Evolutionary conservation across 1,140 invertebrate genomes (phyloP), one percentile per base, ranked within the genome.

Genomic region (Mesaphorura yosii): DNA sequence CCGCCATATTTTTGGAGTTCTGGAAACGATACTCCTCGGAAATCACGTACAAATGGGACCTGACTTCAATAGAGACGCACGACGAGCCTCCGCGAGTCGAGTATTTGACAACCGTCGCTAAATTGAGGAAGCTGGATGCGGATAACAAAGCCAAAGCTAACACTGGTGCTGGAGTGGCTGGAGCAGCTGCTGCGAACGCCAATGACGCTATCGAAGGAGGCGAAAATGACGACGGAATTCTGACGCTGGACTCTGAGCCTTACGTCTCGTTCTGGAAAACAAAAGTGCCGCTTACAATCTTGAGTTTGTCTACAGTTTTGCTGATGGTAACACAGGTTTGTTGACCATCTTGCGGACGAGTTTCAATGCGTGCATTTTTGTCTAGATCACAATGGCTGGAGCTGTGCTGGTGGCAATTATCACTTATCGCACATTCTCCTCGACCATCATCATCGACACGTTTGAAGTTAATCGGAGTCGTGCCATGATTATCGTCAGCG

Each of bases 1-100:
- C 81, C 25, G 80, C 84, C 2, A 75, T 88, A 56, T 93, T 90
- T 72, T 69, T 94, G 60, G 92, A 97, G 73, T 73, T 94, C 55
- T 97, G 93, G 93, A 95, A 96, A 70, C 74, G 91, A 28, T 89
- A 90, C 68, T 86, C 86, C 1, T 83, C 86, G 0, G 83, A 87
- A 72, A 88, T 93, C 64, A 89, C 86, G 1, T 87, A 93, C 69
- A 76, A 83, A 39, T 93, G 88, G 88, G 88, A 89, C 70, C 73
- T 92, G 45, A 86, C 86, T 2, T 82, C 83, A 2, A 89, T 88
- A 65, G 86, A 88, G 72, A 73, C 82, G 31, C 80, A 86, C 64
- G 83, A 88, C 62, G 88, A 93, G 70, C 86, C 90, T 70, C 88
- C 88, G 1, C 69, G 89, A 23, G 88, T 88, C 1, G 79, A 85